Base-by-base conservation (phyloP, 2,113 vertebrate genomes). In the Gila orcuttii region DNA sequence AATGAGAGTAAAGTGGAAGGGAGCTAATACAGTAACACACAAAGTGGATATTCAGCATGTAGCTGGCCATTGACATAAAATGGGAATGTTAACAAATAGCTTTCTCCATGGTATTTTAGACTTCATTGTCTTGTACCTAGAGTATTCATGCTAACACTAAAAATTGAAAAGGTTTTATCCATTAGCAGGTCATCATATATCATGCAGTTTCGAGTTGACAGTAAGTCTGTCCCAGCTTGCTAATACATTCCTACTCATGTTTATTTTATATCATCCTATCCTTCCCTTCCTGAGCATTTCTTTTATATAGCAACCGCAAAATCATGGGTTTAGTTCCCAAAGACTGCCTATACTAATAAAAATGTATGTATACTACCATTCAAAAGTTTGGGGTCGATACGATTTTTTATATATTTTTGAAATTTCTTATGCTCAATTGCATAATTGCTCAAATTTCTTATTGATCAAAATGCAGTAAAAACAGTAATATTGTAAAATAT, bases 141-240 rank as follows among this genome's bases (percentile, higher is more conserved):
- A 21, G 74, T 79, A 55, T 42, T 9, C 52, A 71, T 33, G 52
- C 39, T 39, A 83, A 76, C 42, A 76, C n/a, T 15, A 23, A 87
- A 69, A 83, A 36, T 12, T 11, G 23, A 60, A 71, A 12, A 11
- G 2, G 25, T 52, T 59, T 79, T 47, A 79, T 88, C 45, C 31
- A 50, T 68, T 17, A 59, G 8, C 17, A 33, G 25, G 73, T 64
- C 31, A 75, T 55, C 45, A 62, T 83, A 75, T 68, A 31, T 74
- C 76, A 84, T 59, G 76, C 77, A 74, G 50, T 2, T 73, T 69
- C 6, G 21, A 60, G 47, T 59, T 83, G 62, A 79, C 60, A 69
- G 23, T 6, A n/a, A 78, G 15, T 71, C 36, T 79, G 36, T n/a
- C 31, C 31, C n/a, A n/a, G 19, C 23, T 42, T 59, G 19, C 68